These are phyloP conservation scores for Hylaeus volcanicus DNA, from an alignment of 1,140 invertebrate genomes.

Conservation along the genomic window DNA sequence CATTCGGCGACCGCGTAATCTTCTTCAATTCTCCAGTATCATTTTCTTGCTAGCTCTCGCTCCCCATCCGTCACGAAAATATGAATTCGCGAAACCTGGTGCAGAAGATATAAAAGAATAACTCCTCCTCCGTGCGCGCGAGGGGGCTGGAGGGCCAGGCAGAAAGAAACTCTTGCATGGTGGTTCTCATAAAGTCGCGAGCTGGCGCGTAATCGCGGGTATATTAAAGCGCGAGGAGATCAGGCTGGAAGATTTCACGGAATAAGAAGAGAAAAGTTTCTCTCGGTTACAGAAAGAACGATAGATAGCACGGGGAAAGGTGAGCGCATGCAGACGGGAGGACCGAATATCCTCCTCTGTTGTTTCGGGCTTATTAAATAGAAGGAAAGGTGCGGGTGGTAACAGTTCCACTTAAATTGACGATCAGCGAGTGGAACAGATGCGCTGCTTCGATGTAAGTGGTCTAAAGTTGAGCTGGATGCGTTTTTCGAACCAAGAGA, in stretches of 20 bases:
- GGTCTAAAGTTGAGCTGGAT: slow-evolving; percentile 7
- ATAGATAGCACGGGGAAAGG: not conserved
- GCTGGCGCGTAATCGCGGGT: slow-evolving; percentile 58
- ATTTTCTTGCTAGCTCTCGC: not conserved
- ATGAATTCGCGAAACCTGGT: slow-evolving; percentile 50
- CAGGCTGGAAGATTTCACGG: slow-evolving; percentile 49
- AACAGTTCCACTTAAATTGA: too few species aligned
- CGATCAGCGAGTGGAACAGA: too few species aligned
- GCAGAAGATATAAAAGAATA: slow-evolving; percentile 53
- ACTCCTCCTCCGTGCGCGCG: not conserved
- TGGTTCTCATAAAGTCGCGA: slow-evolving; percentile 63
- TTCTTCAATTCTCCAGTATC: slow-evolving; percentile 4
- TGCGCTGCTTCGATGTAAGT: not conserved
- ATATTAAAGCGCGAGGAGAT: slow-evolving; percentile 62
- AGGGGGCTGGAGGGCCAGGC: not conserved
- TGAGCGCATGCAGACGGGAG: not conserved
- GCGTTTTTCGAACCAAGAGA: too few species aligned
- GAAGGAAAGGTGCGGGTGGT: not conserved
- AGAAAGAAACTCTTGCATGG: slow-evolving; percentile 24
- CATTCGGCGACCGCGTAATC: not conserved
- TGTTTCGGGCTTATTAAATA: slow-evolving; percentile 18
- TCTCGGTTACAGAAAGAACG: not conserved
- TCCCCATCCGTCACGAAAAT: slow-evolving; percentile 1
- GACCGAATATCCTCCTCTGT: not conserved
- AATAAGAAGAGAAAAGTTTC: slow-evolving; percentile 42